Evolutionary conservation across 2,113 vertebrate species (phyloP).

Genomic region (Cyprinodon tularosa): DNA sequence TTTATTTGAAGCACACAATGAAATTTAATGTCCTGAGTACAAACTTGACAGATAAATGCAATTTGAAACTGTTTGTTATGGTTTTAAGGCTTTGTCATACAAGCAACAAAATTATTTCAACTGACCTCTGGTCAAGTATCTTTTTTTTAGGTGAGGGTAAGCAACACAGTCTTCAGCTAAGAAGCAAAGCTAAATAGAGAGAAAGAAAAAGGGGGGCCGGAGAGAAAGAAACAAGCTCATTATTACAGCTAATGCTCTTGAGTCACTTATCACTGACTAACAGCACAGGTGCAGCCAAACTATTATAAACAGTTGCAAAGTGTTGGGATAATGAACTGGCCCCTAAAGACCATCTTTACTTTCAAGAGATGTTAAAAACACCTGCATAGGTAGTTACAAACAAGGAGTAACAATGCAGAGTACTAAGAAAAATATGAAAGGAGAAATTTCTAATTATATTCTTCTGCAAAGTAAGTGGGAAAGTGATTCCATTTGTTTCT

Average conservation of each 20-base stretch:
- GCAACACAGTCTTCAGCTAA: slow-evolving; percentile 12
- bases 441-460: slow-evolving; percentile 67
- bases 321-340: slow-evolving; percentile 59
- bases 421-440: slow-evolving; percentile 47
- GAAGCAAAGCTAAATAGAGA: slow-evolving; percentile 1
- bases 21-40: background rate
- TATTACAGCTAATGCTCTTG: slow-evolving; percentile 60
- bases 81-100: slow-evolving; percentile 11
- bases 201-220: slow-evolving; percentile 1
- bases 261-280: slow-evolving; percentile 72
- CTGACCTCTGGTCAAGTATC: slow-evolving; percentile 9
- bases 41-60: slow-evolving; percentile 33
- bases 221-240: slow-evolving; percentile 56
- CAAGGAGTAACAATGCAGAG: slow-evolving; percentile 47
- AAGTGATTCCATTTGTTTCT: slow-evolving; percentile 39
- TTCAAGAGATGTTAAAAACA: slow-evolving; percentile 51
- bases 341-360: slow-evolving; percentile 55
- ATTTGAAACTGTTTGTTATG: slow-evolving; percentile 8
- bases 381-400: slow-evolving; percentile 68
- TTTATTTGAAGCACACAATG: background rate
- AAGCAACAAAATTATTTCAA: slow-evolving; percentile 11
- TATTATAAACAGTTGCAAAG: slow-evolving; percentile 56
- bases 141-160: slow-evolving; percentile 16
- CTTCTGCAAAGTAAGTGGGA: slow-evolving; percentile 35
- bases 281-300: slow-evolving; percentile 64